phyloP scores from a whole-genome alignment of 2,888 invertebrate species.

The Macaria liturata region DNA sequence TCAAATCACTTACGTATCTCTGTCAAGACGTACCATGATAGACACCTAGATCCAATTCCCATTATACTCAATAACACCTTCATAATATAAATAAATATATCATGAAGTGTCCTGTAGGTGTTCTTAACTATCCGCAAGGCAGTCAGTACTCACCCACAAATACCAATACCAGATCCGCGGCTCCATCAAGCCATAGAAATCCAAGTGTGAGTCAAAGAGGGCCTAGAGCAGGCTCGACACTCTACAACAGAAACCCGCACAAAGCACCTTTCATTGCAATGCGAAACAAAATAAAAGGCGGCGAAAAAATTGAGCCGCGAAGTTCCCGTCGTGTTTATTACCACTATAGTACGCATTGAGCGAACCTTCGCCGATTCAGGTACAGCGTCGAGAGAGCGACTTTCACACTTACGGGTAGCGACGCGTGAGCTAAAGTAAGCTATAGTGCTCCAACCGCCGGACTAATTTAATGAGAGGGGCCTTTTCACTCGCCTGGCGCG shows the following conservation, averaged over 20 bases:
- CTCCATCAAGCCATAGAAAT: constrained; percentile 1
- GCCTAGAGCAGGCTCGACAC: background rate
- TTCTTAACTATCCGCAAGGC: too few relatives aligned
- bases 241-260: constrained; percentile 3
- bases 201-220: background rate
- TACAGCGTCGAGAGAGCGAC: constrained; percentile 63
- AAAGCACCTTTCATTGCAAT: constrained; percentile 13
- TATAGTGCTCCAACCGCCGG: constrained; percentile 77
- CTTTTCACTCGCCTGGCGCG: constrained; percentile 54
- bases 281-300: constrained; percentile 23
- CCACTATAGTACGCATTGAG: constrained; percentile 72
- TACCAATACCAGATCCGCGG: background rate
- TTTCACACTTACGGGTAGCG: constrained; percentile 76
- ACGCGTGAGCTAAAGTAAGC: constrained; percentile 65
- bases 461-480: constrained; percentile 79
- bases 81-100: too few relatives aligned
- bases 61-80: too few relatives aligned
- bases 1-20: too few relatives aligned
- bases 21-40: too few relatives aligned
- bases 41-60: too few relatives aligned
- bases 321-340: constrained; percentile 61
- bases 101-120: too few relatives aligned
- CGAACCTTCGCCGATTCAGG: constrained; percentile 55
- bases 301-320: constrained; percentile 48
- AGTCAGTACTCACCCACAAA: background rate